Evolutionary conservation across 2,797 vertebrate species (phyloP).

Genomic region (Gallirallus australis): DNA sequence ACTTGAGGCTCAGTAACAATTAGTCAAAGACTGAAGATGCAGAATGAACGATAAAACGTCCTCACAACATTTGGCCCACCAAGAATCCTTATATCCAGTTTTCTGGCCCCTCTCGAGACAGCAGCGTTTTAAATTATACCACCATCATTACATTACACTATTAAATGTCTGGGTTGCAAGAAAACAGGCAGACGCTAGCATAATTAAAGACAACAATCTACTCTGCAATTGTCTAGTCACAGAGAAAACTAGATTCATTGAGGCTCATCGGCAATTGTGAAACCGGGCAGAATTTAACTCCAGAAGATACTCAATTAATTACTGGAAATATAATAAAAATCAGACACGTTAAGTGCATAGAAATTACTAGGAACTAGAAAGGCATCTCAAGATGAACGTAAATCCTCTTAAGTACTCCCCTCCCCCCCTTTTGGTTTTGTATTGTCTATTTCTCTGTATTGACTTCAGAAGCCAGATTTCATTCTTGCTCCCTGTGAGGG

Average conservation of each 20-base stretch:
- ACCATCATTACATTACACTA: not conserved
- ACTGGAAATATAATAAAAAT: slow-evolving; percentile 1
- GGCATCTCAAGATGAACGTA: not conserved
- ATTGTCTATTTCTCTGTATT: not conserved
- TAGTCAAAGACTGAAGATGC: not conserved
- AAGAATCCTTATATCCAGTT: not conserved
- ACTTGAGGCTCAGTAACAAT: not conserved
- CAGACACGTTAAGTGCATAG: not conserved
- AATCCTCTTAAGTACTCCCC: not conserved
- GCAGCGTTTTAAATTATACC: not conserved
- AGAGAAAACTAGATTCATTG: not conserved
- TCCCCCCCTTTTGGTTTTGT: not conserved
- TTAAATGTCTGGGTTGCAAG: not conserved
- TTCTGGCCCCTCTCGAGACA: not conserved
- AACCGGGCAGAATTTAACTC: slow-evolving; percentile 13
- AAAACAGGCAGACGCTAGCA: not conserved
- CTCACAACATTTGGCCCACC: not conserved
- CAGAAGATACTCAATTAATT: not conserved
- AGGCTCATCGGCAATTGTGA: not conserved
- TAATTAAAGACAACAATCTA: not conserved
- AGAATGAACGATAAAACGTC: not conserved
- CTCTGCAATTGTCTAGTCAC: not conserved
- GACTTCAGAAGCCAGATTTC: not conserved
- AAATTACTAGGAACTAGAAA: not conserved
- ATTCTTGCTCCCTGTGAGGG: rapidly evolving